phyloP scores from a whole-genome alignment of 2,113 vertebrate species.

The Daboia siamensis region DNA sequence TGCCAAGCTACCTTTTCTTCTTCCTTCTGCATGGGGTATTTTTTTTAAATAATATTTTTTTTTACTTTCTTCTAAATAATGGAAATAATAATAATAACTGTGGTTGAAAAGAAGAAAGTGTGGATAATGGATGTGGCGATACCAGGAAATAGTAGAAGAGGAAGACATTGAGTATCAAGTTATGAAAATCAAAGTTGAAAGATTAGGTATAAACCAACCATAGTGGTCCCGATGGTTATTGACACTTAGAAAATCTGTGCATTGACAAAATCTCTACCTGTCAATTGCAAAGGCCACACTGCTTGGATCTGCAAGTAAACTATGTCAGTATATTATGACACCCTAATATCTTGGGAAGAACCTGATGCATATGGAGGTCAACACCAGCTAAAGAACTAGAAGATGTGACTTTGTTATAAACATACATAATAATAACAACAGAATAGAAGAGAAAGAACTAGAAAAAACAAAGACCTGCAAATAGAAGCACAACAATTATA shows the following conservation, averaged over 20 bases:
- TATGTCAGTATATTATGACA: background rate
- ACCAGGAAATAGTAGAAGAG: background rate
- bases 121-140: background rate
- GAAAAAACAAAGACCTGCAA: background rate
- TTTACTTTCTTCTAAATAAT: constrained; percentile 43
- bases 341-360: background rate
- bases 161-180: background rate
- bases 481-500: background rate
- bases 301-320: background rate
- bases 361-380: background rate
- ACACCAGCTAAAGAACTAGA: background rate
- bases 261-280: background rate
- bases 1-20: background rate
- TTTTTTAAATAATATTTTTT: background rate
- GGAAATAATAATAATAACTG: constrained; percentile 28
- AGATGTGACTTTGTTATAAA: background rate
- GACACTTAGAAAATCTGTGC: background rate
- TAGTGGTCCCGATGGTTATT: background rate
- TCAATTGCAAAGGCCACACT: background rate
- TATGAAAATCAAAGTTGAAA: background rate
- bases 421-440: background rate
- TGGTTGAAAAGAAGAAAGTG: background rate
- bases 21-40: constrained; percentile 36
- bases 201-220: background rate
- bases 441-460: background rate